Conservation (phyloP, 30 jellyfish, hydroid and myxozoan species). For the Hydractinia echinata region DNA sequence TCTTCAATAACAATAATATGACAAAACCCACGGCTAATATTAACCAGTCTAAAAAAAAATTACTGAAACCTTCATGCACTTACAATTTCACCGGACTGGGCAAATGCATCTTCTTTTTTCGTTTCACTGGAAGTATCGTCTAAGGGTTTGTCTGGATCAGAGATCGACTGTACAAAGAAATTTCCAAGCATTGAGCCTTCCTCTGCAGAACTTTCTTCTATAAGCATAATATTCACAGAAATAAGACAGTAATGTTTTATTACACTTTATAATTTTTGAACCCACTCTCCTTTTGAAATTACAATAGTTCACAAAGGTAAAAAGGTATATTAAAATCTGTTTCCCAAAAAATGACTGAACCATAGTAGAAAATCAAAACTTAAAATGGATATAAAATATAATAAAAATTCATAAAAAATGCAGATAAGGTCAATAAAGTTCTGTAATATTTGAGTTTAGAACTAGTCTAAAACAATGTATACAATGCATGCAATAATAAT, state of each 20-base stretch:
- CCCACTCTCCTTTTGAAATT: not conserved
- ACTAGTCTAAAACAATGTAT: too few species aligned
- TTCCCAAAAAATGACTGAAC: too few species aligned
- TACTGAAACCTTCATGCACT: not conserved
- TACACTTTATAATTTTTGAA: not conserved
- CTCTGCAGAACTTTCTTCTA: constrained; percentile 45
- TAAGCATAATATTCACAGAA: not conserved
- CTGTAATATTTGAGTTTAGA: too few species aligned
- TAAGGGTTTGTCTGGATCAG: constrained; percentile 30
- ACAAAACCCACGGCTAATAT: too few species aligned
- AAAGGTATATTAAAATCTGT: too few species aligned
- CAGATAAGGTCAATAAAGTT: too few species aligned
- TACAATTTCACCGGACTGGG: constrained; percentile 86
- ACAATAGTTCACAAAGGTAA: not conserved
- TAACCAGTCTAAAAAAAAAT: too few species aligned
- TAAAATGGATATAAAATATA: too few species aligned
- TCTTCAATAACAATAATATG: too few species aligned
- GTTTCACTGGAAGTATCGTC: constrained; percentile 31
- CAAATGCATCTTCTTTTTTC: constrained; percentile 49
- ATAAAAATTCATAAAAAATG: too few species aligned
- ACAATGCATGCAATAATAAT: too few species aligned
- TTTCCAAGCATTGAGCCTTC: constrained; percentile 77
- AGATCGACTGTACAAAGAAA: constrained; percentile 40
- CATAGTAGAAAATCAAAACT: too few species aligned
- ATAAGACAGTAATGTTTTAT: not conserved